Evolutionary conservation across 2,888 invertebrate genomes (phyloP), one percentile per base, ranked within the genome.

Genomic region (Scrobipalpa atriplicella): DNA sequence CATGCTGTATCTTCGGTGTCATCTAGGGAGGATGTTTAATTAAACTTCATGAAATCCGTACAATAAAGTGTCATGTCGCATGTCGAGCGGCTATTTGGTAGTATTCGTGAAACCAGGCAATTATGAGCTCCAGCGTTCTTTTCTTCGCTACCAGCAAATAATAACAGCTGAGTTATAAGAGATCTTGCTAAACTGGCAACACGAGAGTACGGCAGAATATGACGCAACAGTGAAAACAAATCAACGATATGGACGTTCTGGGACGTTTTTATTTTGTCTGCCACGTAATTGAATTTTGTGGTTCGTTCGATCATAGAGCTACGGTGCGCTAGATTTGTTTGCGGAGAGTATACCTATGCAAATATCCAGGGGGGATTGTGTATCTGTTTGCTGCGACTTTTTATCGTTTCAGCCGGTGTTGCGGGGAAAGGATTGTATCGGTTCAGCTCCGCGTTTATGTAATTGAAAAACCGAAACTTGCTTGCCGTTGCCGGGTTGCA

Each of bases 201-300:
- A 75, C 75, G 72, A 75, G 75, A 77, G 78, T 75, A 76, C 74
- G 72, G 75, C 79, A 76, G 75, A 75, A 82, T 74, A 75, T 75
- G 78, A 81, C 79, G 79, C 78, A 84, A 81, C 85, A 83, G 79
- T 81, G 82, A 84, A 87, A 89, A 88, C 87, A 87, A 89, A 90
- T 90, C 87, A 84, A 85, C 85, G 85, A 83, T 84, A 84, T 84
- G 78, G 79, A 75, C 79, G 78, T 81, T 75, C 79, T 78, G 83
- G 74, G 78, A 79, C 81, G 81, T 86, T 90, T 90, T 90, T 89
- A 87, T 89, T 89, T 90, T 85, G 86, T 90, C 87, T 89, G 83
- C 81, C 80, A 81, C 82, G 86, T 89, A 89, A 90, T 91, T 89
- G 89, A 91, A 90, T 90, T 90, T 85, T 85, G 89, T 84, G 89